Conservation (phyloP, 2,797 vertebrate species). For the Falco cherrug region DNA sequence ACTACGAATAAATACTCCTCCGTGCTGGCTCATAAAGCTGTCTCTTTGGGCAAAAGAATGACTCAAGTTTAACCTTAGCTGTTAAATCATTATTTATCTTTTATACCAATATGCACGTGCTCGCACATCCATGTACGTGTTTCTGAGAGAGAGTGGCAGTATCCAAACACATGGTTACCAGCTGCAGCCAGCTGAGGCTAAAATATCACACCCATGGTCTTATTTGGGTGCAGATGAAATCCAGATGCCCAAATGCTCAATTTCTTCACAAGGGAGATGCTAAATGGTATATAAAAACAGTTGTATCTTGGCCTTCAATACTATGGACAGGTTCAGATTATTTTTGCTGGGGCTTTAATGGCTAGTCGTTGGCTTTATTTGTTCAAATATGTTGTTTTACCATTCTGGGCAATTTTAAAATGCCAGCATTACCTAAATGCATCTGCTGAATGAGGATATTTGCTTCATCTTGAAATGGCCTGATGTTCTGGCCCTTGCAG, state of each 20-base stretch:
- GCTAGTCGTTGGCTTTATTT: not conserved
- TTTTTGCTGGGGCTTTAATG: not conserved
- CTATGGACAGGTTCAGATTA: not conserved
- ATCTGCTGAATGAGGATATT: constrained; percentile 16
- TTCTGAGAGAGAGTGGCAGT: not conserved
- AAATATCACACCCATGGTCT: not conserved
- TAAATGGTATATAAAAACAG: not conserved
- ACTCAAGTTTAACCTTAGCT: not conserved
- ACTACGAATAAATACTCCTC: not conserved
- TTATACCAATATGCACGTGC: not conserved
- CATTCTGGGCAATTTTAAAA: not conserved
- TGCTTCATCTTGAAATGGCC: not conserved
- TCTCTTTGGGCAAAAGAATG: not conserved
- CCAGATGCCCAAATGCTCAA: not conserved
- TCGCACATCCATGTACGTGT: not conserved
- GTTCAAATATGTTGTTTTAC: not conserved
- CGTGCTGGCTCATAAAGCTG: not conserved
- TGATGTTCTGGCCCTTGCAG: not conserved
- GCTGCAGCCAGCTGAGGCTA: not conserved
- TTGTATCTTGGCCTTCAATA: not conserved
- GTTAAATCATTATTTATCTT: not conserved
- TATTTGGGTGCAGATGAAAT: not conserved
- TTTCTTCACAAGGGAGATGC: not conserved
- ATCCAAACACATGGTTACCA: not conserved
- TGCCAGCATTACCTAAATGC: not conserved